Evolutionary conservation across 2,888 invertebrate species (phyloP).

Genomic region (Andrena chrysosceles): DNA sequence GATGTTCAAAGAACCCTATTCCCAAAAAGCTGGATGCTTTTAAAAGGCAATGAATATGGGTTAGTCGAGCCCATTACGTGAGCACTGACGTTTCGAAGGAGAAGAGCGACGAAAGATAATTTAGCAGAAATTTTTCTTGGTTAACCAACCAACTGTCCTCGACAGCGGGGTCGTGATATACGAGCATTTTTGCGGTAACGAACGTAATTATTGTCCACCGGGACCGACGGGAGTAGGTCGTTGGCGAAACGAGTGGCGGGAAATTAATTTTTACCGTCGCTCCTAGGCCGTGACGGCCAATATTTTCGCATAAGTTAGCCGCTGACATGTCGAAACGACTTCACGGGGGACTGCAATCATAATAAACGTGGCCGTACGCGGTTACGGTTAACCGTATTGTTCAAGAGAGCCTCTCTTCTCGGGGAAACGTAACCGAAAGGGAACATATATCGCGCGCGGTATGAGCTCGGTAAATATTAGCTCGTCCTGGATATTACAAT

Average conservation of each 20-base stretch:
- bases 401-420: slow-evolving; percentile 29
- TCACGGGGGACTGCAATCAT: slow-evolving; percentile 53
- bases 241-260: slow-evolving; percentile 16
- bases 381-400: slow-evolving; percentile 45
- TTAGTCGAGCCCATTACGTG: not conserved
- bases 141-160: slow-evolving; percentile 24
- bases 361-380: slow-evolving; percentile 44
- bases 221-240: slow-evolving; percentile 1
- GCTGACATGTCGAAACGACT: slow-evolving; percentile 37
- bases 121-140: slow-evolving; percentile 10
- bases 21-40: not conserved
- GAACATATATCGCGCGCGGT: slow-evolving; percentile 25
- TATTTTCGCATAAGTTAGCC: slow-evolving; percentile 46
- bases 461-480: slow-evolving; percentile 48
- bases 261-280: slow-evolving; percentile 64
- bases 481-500: slow-evolving; percentile 45
- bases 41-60: not conserved
- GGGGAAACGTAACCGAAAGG: slow-evolving; percentile 19
- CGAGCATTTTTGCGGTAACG: slow-evolving; percentile 63
- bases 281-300: slow-evolving; percentile 34
- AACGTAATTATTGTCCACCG: slow-evolving; percentile 58
- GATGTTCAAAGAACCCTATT: not conserved
- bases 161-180: slow-evolving; percentile 34
- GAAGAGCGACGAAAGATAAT: slow-evolving; percentile 13
- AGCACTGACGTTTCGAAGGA: not conserved